A percentile compares a stretch with the other conserved stretches of the same genome.
These are phyloP conservation scores for Pachypsylla venusta DNA, from an alignment of 1,140 invertebrate genomes.

Conservation along the genomic window DNA sequence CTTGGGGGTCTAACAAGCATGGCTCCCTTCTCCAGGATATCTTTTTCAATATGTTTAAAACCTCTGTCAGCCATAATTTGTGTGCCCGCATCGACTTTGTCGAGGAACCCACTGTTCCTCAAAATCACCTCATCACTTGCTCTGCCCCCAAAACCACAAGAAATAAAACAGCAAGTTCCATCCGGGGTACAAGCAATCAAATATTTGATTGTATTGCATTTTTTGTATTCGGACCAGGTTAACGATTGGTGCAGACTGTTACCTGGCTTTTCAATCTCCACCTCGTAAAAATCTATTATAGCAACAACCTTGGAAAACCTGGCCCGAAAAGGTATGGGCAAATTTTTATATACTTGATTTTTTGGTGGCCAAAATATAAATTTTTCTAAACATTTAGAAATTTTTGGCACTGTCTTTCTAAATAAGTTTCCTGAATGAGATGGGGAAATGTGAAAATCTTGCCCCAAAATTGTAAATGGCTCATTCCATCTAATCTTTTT, in stretches of 20 bases:
- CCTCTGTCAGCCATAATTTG: slow-evolving; percentile 29
- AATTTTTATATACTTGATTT: slow-evolving; percentile 13
- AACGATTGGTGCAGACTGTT: slow-evolving; percentile 21
- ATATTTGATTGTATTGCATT: slow-evolving; percentile 30
- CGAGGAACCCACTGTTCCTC: slow-evolving; percentile 26
- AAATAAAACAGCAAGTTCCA: slow-evolving; percentile 31
- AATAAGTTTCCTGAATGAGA: background rate
- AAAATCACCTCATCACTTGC: slow-evolving; percentile 28
- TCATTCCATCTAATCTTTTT: slow-evolving; percentile 14
- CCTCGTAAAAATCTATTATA: slow-evolving; percentile 26
- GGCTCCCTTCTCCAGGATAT: background rate
- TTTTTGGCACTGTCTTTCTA: background rate
- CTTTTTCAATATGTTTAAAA: slow-evolving; percentile 24
- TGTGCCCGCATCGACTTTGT: slow-evolving; percentile 20
- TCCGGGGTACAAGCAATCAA: slow-evolving; percentile 30
- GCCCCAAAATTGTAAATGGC: slow-evolving; percentile 9
- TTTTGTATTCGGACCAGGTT: slow-evolving; percentile 26
- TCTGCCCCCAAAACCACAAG: slow-evolving; percentile 29
- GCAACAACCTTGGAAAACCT: slow-evolving; percentile 20
- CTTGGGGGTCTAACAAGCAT: background rate
- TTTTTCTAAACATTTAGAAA: slow-evolving; percentile 17
- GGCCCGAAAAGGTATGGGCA: slow-evolving; percentile 19
- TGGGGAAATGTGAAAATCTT: slow-evolving; percentile 12
- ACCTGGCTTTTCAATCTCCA: slow-evolving; percentile 24
- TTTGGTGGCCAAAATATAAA: slow-evolving; percentile 14